phyloP scores from a whole-genome alignment of 2,888 invertebrate genomes.

The Tipula vernalis region DNA sequence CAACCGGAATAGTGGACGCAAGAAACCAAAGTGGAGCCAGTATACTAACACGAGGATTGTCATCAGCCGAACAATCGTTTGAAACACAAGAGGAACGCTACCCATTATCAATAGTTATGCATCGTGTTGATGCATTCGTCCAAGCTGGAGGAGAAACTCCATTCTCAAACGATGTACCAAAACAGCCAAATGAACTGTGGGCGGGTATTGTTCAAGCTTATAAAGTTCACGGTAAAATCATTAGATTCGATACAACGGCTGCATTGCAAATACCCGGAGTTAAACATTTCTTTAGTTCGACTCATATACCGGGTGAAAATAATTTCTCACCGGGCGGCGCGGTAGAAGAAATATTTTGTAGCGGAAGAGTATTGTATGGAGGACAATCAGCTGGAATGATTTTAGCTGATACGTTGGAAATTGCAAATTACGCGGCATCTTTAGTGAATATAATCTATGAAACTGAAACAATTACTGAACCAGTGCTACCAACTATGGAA shows the following conservation, averaged over 20 bases:
- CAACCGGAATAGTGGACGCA: conserved; percentile 36
- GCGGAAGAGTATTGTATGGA: conserved; percentile 8
- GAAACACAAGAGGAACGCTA: conserved; percentile 58
- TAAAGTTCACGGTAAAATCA: conserved; percentile 44
- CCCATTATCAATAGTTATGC: conserved; percentile 50
- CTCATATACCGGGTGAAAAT: conserved; percentile 53
- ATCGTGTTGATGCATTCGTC: conserved; percentile 45
- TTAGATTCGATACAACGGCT: conserved; percentile 42
- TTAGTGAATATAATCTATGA: conserved; percentile 39
- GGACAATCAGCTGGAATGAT: conserved; percentile 40
- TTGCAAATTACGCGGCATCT: conserved; percentile 42
- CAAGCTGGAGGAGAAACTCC: conserved; percentile 41
- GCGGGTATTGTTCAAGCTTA: conserved; percentile 56
- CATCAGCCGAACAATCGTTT: conserved; percentile 54
- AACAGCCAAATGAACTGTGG: conserved; percentile 34
- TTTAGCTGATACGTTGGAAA: conserved; percentile 42
- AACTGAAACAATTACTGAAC: conserved; percentile 22
- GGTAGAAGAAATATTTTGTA: conserved; percentile 31
- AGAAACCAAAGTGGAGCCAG: conserved; percentile 42
- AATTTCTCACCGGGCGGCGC: conserved; percentile 40
- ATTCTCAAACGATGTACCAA: conserved; percentile 35
- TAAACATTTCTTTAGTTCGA: conserved; percentile 43
- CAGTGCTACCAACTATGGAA: conserved; percentile 23
- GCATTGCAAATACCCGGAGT: conserved; percentile 40
- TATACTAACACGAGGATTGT: conserved; percentile 46